A percentile compares a stretch with the other conserved stretches of the same genome.
Evolutionary conservation across 1,140 invertebrate genomes (phyloP).

Genomic region (Coptotermes formosanus): DNA sequence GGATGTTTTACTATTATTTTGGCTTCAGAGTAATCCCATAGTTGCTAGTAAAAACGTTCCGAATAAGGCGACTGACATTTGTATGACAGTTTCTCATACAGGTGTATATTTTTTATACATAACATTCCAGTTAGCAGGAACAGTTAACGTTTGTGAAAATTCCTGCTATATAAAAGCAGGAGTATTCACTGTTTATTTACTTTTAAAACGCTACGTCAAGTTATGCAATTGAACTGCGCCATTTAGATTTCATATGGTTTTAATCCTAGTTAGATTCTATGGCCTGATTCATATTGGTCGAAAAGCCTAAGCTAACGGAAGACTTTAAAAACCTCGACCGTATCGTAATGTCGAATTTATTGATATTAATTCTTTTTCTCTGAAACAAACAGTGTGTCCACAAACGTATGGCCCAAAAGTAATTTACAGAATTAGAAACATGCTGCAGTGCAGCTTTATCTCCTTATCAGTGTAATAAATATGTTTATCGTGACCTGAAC

Average conservation of each 20-base stretch:
- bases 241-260: neutral
- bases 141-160: neutral
- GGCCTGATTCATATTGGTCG: neutral
- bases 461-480: neutral
- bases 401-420: too few relatives aligned
- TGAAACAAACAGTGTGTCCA: neutral
- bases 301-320: slow-evolving; percentile 7
- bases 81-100: neutral
- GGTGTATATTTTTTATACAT: neutral
- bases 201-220: neutral
- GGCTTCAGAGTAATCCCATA: neutral
- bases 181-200: neutral
- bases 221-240: neutral
- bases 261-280: neutral
- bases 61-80: slow-evolving; percentile 1
- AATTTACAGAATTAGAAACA: too few relatives aligned
- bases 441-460: too few relatives aligned
- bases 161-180: neutral
- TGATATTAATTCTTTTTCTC: neutral
- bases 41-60: neutral
- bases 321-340: neutral
- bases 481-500: neutral
- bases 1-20: neutral
- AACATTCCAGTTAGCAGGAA: neutral
- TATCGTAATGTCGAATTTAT: neutral